These are phyloP conservation scores for Tanytarsus gracilentus DNA, from an alignment of 2,888 invertebrate genomes.

Conservation along the genomic window DNA sequence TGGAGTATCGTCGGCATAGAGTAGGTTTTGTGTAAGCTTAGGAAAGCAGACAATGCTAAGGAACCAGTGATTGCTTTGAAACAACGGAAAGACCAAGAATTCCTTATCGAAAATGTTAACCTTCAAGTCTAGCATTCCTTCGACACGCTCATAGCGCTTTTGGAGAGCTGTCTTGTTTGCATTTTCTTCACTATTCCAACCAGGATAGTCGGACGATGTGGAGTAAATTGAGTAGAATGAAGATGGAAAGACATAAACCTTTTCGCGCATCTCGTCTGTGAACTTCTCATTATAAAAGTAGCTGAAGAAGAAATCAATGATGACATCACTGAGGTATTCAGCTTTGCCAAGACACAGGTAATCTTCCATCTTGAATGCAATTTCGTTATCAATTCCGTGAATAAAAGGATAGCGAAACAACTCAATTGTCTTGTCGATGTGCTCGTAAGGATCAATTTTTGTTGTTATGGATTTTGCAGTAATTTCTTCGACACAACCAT, in stretches of 20 bases:
- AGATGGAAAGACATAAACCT: slow-evolving; percentile 89
- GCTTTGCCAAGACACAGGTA: slow-evolving; percentile 83
- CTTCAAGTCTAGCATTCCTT: slow-evolving; percentile 49
- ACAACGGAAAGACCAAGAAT: slow-evolving; percentile 92
- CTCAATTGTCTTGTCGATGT: background rate
- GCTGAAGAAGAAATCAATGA: slow-evolving; percentile 94
- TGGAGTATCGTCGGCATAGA: slow-evolving; percentile 48
- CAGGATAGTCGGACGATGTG: slow-evolving; percentile 51
- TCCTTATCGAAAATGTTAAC: slow-evolving; percentile 95
- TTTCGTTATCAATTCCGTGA: slow-evolving; percentile 73
- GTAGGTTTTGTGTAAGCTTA: no score
- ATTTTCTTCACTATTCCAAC: slow-evolving; percentile 53
- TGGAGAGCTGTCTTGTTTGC: slow-evolving; percentile 60
- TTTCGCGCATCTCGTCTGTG: slow-evolving; percentile 59
- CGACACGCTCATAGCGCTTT: slow-evolving; percentile 76
- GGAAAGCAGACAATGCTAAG: slow-evolving; percentile 94
- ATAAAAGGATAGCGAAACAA: slow-evolving; percentile 46
- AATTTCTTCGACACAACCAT: no score
- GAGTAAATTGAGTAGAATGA: slow-evolving; percentile 93
- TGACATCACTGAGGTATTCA: slow-evolving; percentile 93
- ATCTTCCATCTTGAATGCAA: slow-evolving; percentile 86
- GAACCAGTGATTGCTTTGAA: slow-evolving; percentile 98
- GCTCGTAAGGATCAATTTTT: no score
- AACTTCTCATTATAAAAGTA: slow-evolving; percentile 66
- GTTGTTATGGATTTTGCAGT: no score